phyloP scores from a whole-genome alignment of 2,888 invertebrate genomes.

The Hypomecis atomaria region DNA sequence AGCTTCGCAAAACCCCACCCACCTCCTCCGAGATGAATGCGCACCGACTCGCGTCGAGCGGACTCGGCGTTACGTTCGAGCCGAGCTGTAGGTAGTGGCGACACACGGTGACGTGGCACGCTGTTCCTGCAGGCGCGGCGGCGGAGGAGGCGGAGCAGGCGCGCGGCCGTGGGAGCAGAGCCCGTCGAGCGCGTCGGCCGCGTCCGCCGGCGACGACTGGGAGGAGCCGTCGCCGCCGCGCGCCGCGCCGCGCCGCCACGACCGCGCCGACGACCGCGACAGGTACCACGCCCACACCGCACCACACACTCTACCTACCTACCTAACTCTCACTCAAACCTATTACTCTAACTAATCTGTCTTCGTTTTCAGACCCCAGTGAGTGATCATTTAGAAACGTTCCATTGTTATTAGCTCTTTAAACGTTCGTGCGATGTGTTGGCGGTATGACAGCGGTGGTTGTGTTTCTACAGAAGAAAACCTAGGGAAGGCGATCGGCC shows the following conservation, averaged over 20 bases:
- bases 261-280: conserved; percentile 31
- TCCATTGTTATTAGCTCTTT: no score
- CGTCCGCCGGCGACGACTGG: conserved; percentile 54
- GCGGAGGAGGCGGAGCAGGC: conserved; percentile 56
- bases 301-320: no score
- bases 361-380: no score
- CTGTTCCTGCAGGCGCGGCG: conserved; percentile 56
- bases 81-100: no score
- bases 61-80: no score
- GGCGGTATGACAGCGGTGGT: conserved; percentile 42
- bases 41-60: no score
- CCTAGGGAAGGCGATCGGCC: conserved; percentile 63
- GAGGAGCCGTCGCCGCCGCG: conserved; percentile 49
- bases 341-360: no score
- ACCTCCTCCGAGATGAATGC: no score
- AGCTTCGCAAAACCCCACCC: no score
- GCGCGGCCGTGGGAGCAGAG: conserved; percentile 26
- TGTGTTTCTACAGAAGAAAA: conserved; percentile 75
- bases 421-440: conserved; percentile 18
- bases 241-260: neutral
- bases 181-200: neutral
- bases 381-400: neutral
- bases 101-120: no score
- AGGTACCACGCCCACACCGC: no score
- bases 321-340: no score